Percentiles rank a stretch among this genome's conserved stretches.
Conservation (phyloP, 1,140 invertebrate species). For the Glomeris maerens region DNA sequence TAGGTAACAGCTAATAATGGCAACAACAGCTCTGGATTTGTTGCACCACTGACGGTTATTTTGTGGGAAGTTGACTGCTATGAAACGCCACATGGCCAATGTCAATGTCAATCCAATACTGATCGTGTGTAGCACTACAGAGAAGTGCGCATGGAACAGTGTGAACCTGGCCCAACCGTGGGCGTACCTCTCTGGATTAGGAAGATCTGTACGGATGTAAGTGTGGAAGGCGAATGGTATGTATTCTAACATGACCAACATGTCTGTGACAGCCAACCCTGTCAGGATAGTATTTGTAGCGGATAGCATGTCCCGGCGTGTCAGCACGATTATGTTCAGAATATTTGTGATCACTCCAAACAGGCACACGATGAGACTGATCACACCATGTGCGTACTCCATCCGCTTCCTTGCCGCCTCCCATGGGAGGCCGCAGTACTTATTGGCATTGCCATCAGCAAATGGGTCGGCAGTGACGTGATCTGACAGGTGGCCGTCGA, state of each 20-base stretch:
- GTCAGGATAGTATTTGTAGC: conserved; percentile 76
- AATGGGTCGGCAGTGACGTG: too few relatives aligned
- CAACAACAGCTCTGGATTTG: conserved; percentile 52
- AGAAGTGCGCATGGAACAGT: conserved; percentile 67
- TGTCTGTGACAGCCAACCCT: conserved; percentile 63
- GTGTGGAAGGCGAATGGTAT: conserved; percentile 64
- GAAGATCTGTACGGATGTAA: conserved; percentile 38
- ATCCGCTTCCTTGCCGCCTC: conserved; percentile 25
- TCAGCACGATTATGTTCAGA: conserved; percentile 75
- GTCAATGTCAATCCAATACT: conserved; percentile 84
- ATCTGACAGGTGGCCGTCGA: too few relatives aligned
- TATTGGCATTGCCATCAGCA: too few relatives aligned
- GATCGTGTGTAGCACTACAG: conserved; percentile 71
- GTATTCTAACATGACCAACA: conserved; percentile 76
- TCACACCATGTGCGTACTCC: conserved; percentile 46
- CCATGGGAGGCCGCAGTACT: conserved; percentile 20
- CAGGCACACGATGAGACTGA: conserved; percentile 57
- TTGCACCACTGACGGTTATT: conserved; percentile 60
- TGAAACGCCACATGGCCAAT: conserved; percentile 81
- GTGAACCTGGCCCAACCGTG: conserved; percentile 68
- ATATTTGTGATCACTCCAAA: conserved; percentile 81
- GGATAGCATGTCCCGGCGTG: conserved; percentile 62
- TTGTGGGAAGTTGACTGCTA: conserved; percentile 64
- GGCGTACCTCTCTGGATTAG: conserved; percentile 36
- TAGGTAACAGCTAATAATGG: conserved; percentile 54